Evolutionary conservation across 2,113 vertebrate genomes (phyloP).

Genomic region (Aptenodytes patagonicus): DNA sequence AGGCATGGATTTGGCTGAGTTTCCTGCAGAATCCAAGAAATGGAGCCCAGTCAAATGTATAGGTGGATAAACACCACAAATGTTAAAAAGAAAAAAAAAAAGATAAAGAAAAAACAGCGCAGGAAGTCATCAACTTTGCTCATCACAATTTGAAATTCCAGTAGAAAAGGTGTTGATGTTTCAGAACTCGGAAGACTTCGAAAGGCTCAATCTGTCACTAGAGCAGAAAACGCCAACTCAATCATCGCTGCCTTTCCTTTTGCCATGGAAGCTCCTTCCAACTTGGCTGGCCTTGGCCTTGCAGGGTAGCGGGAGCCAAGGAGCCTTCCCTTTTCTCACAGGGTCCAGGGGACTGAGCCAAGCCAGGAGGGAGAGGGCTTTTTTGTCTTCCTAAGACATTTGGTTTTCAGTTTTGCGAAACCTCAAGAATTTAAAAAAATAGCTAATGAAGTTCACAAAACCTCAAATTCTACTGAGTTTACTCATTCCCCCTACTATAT

Average conservation of each 20-base stretch:
- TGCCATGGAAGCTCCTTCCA: constrained; percentile 7
- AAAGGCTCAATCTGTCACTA: neutral
- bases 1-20: neutral
- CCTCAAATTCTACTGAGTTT: constrained; percentile 61
- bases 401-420: constrained; percentile 55
- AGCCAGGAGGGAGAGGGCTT: neutral
- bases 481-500: constrained; percentile 11
- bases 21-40: neutral
- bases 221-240: neutral
- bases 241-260: neutral
- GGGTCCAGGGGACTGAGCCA: constrained; percentile 8
- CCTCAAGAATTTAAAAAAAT: constrained; percentile 51
- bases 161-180: neutral
- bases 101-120: neutral
- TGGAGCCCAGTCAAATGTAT: neutral
- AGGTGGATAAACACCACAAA: neutral
- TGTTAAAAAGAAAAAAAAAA: accelerated
- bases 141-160: neutral
- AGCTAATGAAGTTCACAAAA: constrained; percentile 56
- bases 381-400: constrained; percentile 37
- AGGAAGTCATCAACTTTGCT: neutral
- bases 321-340: constrained; percentile 37
- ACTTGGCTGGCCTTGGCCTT: constrained; percentile 9
- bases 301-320: neutral
- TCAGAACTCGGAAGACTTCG: neutral